Conservation (phyloP, 2,797 vertebrate species). For the Acridotheres tristis region DNA sequence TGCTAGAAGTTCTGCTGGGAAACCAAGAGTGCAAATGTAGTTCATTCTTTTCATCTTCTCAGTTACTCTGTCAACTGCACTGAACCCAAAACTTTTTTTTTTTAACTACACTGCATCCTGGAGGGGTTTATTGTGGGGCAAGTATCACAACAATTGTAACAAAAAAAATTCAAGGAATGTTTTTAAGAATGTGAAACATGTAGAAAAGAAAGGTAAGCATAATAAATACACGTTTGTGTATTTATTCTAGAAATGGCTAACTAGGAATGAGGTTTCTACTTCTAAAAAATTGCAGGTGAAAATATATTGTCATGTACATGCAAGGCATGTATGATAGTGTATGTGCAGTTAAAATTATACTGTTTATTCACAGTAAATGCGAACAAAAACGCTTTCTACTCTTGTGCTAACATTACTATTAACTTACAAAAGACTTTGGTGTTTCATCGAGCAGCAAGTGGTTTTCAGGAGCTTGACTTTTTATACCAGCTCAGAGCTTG, state of each 20-base stretch:
- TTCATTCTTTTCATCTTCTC: neutral
- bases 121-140: neutral
- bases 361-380: neutral
- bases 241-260: neutral
- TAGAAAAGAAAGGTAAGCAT: neutral
- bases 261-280: neutral
- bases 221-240: neutral
- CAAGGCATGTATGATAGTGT: neutral
- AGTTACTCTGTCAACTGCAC: neutral
- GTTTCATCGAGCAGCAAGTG: neutral
- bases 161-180: neutral
- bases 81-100: neutral
- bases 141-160: neutral
- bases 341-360: neutral
- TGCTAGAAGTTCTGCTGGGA: neutral
- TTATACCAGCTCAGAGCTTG: neutral
- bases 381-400: neutral
- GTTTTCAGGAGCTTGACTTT: neutral
- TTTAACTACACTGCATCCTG: neutral
- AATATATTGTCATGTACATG: neutral
- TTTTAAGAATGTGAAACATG: neutral
- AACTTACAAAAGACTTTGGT: neutral
- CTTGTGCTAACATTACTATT: neutral
- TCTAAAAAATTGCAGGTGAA: neutral
- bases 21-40: neutral